Percentiles rank a stretch among this genome's conserved stretches.
These are phyloP conservation scores for Melanostoma mellinum DNA, from an alignment of 2,888 invertebrate species.

Conservation along the genomic window DNA sequence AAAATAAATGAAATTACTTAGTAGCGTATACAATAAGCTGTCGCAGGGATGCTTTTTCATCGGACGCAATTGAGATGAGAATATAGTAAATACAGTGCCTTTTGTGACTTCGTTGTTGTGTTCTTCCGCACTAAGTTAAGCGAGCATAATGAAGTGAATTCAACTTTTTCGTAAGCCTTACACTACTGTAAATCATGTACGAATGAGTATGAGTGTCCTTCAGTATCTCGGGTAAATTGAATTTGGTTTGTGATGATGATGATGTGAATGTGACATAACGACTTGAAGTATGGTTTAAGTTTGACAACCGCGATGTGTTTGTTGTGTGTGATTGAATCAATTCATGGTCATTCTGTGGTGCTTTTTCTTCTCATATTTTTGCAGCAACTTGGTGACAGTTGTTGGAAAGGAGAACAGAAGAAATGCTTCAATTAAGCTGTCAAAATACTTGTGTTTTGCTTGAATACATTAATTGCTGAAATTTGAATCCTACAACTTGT, in stretches of 20 bases:
- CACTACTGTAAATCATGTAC: slow-evolving; percentile 35
- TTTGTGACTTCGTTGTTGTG: slow-evolving; percentile 39
- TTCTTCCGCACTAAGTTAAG: slow-evolving; percentile 13
- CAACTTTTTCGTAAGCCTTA: slow-evolving; percentile 20
- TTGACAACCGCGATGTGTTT: slow-evolving; percentile 47
- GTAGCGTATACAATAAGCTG: slow-evolving; percentile 47
- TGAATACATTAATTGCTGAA: slow-evolving; percentile 5
- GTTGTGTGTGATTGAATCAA: slow-evolving; percentile 33
- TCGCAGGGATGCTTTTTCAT: slow-evolving; percentile 67
- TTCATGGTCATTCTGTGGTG: slow-evolving; percentile 6
- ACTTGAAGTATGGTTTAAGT: slow-evolving; percentile 45
- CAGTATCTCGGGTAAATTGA: slow-evolving; percentile 51
- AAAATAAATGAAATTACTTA: slow-evolving; percentile 70
- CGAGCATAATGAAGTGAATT: slow-evolving; percentile 54
- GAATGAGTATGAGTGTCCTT: slow-evolving; percentile 32
- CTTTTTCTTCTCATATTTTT: background rate
- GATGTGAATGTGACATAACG: slow-evolving; percentile 51
- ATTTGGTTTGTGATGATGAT: slow-evolving; percentile 40
- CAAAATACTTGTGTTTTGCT: slow-evolving; percentile 9
- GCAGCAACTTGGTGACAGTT: slow-evolving; percentile 14
- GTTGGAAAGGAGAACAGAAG: slow-evolving; percentile 1
- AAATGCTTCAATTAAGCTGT: background rate
- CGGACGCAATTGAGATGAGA: slow-evolving; percentile 60
- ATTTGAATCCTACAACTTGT: slow-evolving; percentile 6
- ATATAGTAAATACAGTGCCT: slow-evolving; percentile 31